These are phyloP conservation scores for Pan troglodytes DNA, from an alignment of 2,113 vertebrate genomes.

Conservation along the genomic window NHGRI_mPanTro3-v2.1_pri NC_072413.2:80159501-80160000, in stretches of 20 bases:
- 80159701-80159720: slow-evolving; percentile 55
- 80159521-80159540: slow-evolving; percentile 74
- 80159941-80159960: background rate
- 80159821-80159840: slow-evolving; percentile 2
- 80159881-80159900: background rate
- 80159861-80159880: background rate
- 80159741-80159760: slow-evolving; percentile 61
- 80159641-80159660: background rate
- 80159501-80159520: slow-evolving; percentile 82
- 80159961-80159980: background rate
- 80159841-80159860: background rate
- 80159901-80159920: background rate
- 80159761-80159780: background rate
- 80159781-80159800: slow-evolving; percentile 59
- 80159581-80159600: slow-evolving; percentile 8
- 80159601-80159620: slow-evolving; percentile 36
- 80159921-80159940: background rate
- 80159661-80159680: slow-evolving; percentile 16
- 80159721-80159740: slow-evolving; percentile 50
- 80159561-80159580: slow-evolving; percentile 70
- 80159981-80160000: background rate
- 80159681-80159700: slow-evolving; percentile 39
- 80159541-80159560: slow-evolving; percentile 75
- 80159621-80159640: slow-evolving; percentile 56
- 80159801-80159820: slow-evolving; percentile 5